A percentile compares a stretch with the other conserved stretches of the same genome.
phyloP scores from a whole-genome alignment of 2,888 invertebrate genomes.

The Rhodophaea formosa region DNA sequence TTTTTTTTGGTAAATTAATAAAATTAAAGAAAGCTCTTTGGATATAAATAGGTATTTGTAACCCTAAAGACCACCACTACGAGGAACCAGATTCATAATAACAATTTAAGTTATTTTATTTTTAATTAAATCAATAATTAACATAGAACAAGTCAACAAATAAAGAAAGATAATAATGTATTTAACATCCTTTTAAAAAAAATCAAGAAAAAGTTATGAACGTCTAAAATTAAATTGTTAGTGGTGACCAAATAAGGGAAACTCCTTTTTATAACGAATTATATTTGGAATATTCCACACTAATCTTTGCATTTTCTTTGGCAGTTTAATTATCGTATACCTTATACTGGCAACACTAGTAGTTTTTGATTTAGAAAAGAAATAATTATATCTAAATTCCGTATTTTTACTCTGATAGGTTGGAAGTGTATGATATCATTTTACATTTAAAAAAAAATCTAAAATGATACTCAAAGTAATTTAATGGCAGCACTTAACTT shows the following conservation, averaged over 20 bases:
- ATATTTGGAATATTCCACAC: constrained; percentile 20
- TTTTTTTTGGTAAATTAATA: neutral
- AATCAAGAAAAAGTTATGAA: neutral
- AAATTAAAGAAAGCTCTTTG: constrained; percentile 6
- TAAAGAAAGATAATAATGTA: too few relatives aligned
- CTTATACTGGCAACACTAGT: constrained; percentile 25
- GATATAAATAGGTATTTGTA: constrained; percentile 1
- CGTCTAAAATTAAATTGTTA: neutral
- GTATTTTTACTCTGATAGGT: neutral
- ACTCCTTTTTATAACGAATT: neutral
- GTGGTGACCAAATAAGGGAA: neutral
- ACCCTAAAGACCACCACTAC: constrained; percentile 11
- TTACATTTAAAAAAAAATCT: neutral
- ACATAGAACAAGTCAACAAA: too few relatives aligned
- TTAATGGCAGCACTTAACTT: too few relatives aligned
- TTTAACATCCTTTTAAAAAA: too few relatives aligned
- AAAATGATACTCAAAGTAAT: neutral
- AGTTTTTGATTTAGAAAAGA: constrained; percentile 18
- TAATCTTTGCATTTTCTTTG: constrained; percentile 54
- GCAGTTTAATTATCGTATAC: constrained; percentile 48
- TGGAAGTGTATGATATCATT: neutral
- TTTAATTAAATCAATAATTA: too few relatives aligned
- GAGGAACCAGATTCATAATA: constrained; percentile 14
- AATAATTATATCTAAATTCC: constrained; percentile 10
- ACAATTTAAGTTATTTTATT: neutral